Conservation (phyloP, 2,113 vertebrate species). For the Rafetus swinhoei region DNA sequence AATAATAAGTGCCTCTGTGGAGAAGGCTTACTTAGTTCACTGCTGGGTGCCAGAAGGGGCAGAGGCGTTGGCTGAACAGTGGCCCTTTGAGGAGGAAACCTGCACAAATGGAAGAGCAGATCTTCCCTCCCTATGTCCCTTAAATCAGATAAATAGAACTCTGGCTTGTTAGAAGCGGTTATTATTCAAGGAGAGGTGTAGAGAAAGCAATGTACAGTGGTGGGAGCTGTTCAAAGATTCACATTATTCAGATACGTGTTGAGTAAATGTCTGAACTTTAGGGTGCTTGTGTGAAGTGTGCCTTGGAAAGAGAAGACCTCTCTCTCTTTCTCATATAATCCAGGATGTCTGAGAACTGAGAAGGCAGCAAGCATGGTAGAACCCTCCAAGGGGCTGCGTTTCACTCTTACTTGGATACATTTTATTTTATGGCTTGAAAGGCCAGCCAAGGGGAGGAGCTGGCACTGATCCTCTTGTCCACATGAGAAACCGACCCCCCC, state of each 20-base stretch:
- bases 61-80: neutral
- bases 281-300: neutral
- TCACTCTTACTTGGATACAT: fast-evolving
- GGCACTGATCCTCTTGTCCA: slow-evolving; percentile 12
- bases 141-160: neutral
- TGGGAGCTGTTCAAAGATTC: fast-evolving
- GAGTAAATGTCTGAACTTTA: neutral
- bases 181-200: neutral
- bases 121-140: neutral
- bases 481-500: slow-evolving; percentile 43
- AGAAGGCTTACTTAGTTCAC: neutral
- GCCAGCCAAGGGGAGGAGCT: neutral
- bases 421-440: neutral
- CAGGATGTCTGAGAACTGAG: neutral
- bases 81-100: neutral
- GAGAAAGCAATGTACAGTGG: neutral
- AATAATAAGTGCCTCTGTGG: neutral
- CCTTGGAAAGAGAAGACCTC: neutral
- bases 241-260: neutral
- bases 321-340: neutral
- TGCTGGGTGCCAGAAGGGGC: neutral
- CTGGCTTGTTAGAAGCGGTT: neutral
- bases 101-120: neutral
- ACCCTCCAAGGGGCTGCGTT: neutral
- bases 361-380: slow-evolving; percentile 9